Evolutionary conservation across 1,140 invertebrate genomes (phyloP).

Genomic region (Drosophila saltans): DNA sequence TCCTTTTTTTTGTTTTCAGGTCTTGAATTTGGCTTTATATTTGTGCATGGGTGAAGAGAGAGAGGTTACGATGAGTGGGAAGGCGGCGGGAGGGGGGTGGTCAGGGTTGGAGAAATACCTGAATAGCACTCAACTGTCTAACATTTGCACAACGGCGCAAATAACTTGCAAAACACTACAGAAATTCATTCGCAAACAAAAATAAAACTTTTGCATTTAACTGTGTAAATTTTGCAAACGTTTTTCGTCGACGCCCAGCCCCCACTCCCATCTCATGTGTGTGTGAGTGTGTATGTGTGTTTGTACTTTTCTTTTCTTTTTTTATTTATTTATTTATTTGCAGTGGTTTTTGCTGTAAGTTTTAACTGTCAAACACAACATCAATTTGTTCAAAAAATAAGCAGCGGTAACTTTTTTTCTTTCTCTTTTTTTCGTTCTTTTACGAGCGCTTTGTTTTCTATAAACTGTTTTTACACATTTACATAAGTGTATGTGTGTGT

Average conservation of each 20-base stretch:
- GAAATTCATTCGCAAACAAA: slow-evolving; percentile 79
- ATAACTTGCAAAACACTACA: slow-evolving; percentile 60
- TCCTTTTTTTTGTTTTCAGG: background rate
- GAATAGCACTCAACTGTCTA: slow-evolving; percentile 46
- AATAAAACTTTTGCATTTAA: slow-evolving; percentile 81
- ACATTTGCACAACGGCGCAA: slow-evolving; percentile 54
- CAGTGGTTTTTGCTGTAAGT: slow-evolving; percentile 77
- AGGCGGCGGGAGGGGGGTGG: background rate
- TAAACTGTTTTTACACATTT: slow-evolving; percentile 63
- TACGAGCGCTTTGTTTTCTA: slow-evolving; percentile 36
- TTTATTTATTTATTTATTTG: slow-evolving; percentile 71
- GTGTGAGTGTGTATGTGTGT: background rate
- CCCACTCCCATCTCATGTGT: background rate
- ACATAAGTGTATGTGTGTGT: background rate
- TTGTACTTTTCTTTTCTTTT: slow-evolving; percentile 10
- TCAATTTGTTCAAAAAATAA: slow-evolving; percentile 82
- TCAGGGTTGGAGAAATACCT: slow-evolving; percentile 7
- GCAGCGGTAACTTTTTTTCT: slow-evolving; percentile 60
- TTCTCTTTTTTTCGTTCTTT: slow-evolving; percentile 35
- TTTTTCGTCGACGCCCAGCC: slow-evolving; percentile 31
- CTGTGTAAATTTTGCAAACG: slow-evolving; percentile 75
- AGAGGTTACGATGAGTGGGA: background rate
- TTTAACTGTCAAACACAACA: slow-evolving; percentile 83
- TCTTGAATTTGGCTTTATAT: slow-evolving; percentile 27
- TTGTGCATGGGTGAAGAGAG: background rate